These are phyloP conservation scores for Sussaba pulchella DNA, from an alignment of 2,888 invertebrate species.

Conservation along the genomic window DNA sequence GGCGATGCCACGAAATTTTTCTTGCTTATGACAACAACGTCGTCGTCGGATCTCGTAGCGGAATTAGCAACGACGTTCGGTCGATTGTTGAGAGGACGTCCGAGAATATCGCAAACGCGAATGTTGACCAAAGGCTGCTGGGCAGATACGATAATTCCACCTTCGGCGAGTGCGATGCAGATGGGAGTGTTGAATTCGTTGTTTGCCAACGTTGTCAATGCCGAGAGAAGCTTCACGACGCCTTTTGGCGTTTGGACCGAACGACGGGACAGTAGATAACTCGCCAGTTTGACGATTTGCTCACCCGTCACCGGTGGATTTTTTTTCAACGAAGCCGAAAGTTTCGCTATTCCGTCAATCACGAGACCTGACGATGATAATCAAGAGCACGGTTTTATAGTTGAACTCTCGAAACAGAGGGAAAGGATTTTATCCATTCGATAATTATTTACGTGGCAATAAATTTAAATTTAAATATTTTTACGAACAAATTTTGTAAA, in stretches of 20 bases:
- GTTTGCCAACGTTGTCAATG: conserved; percentile 89
- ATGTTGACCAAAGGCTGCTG: conserved; percentile 91
- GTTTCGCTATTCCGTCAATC: conserved; percentile 87
- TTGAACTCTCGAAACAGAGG: no score
- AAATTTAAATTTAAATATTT: background rate
- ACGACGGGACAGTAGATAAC: conserved; percentile 95
- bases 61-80: conserved; percentile 91
- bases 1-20: conserved; percentile 84
- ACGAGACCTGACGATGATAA: conserved; percentile 84
- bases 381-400: background rate
- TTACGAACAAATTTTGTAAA: background rate
- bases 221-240: conserved; percentile 92
- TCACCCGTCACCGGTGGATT: conserved; percentile 90
- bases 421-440: no score
- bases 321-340: conserved; percentile 88
- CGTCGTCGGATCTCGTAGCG: conserved; percentile 90
- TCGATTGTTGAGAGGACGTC: conserved; percentile 88
- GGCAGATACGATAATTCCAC: conserved; percentile 89
- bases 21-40: conserved; percentile 90
- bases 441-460: no score
- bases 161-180: conserved; percentile 92
- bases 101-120: conserved; percentile 91
- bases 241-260: conserved; percentile 95
- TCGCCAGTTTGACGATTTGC: conserved; percentile 95
- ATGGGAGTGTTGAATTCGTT: conserved; percentile 91